These are phyloP conservation scores for Plemyria rubiginata DNA, from an alignment of 2,888 invertebrate genomes.

Conservation along the genomic window DNA sequence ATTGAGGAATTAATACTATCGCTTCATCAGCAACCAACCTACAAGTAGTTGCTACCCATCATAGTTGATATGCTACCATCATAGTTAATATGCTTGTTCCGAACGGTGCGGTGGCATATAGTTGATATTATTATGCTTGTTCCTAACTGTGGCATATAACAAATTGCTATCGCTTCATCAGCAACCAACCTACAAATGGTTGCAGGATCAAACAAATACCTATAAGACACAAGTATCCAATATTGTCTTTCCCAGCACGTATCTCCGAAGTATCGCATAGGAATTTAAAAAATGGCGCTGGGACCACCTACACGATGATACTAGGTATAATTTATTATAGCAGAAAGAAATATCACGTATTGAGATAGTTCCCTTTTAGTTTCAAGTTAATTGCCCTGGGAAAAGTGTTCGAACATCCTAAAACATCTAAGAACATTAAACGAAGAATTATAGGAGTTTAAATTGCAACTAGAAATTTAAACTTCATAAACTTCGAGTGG, in stretches of 20 bases:
- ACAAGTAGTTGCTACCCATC: too few relatives aligned
- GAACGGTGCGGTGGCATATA: too few relatives aligned
- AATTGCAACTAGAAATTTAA: too few relatives aligned
- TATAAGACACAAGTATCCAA: not conserved
- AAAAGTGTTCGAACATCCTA: not conserved
- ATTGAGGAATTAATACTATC: too few relatives aligned
- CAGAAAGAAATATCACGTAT: constrained; percentile 19
- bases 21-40: not conserved
- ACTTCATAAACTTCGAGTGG: too few relatives aligned
- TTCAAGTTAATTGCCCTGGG: constrained; percentile 12
- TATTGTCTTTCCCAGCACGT: constrained; percentile 30
- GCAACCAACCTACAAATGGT: not conserved
- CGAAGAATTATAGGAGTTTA: too few relatives aligned
- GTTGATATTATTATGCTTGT: too few relatives aligned
- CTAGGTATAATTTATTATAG: constrained; percentile 17
- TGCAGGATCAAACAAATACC: constrained; percentile 4
- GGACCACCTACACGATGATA: constrained; percentile 32
- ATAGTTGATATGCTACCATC: too few relatives aligned
- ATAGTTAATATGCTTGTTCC: too few relatives aligned
- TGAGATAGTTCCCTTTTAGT: constrained; percentile 10
- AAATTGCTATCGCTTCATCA: not conserved
- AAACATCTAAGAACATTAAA: too few relatives aligned
- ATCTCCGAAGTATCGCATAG: constrained; percentile 22
- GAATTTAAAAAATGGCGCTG: constrained; percentile 28
- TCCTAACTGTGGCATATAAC: too few relatives aligned